Percentiles rank a stretch among this genome's conserved stretches.
phyloP scores from a whole-genome alignment of 2,888 invertebrate species.

The Oscheius sp. region DNA sequence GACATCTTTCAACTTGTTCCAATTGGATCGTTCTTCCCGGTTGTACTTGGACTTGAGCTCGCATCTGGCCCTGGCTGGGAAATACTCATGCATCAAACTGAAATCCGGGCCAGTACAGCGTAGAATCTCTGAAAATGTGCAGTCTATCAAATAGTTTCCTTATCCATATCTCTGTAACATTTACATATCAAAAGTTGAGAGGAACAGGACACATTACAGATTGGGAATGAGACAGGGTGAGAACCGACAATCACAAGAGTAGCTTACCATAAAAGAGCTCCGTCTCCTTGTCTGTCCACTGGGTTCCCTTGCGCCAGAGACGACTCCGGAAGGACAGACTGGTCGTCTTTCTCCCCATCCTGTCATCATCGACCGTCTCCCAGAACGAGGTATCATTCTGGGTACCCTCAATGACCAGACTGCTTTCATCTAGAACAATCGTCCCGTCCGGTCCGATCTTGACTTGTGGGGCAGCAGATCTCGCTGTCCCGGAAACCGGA shows the following conservation, averaged over 20 bases:
- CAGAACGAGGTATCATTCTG: background rate
- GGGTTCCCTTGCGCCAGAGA: conserved; percentile 52
- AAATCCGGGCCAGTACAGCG: conserved; percentile 69
- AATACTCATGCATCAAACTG: conserved; percentile 69
- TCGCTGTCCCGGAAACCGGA: background rate
- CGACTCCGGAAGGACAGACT: conserved; percentile 64
- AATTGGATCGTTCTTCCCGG: conserved; percentile 64
- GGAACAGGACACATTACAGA: too few relatives aligned
- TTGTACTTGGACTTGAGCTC: conserved; percentile 71
- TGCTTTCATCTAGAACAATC: conserved; percentile 63
- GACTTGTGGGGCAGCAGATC: conserved; percentile 43
- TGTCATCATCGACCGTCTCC: conserved; percentile 39
- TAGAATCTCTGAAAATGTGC: conserved; percentile 57
- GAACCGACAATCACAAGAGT: too few relatives aligned
- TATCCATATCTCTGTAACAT: background rate
- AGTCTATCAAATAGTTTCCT: background rate
- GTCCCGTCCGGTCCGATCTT: conserved; percentile 63
- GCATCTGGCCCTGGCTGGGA: conserved; percentile 62
- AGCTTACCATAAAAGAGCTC: conserved; percentile 66
- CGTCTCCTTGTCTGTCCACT: conserved; percentile 64
- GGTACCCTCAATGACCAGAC: conserved; percentile 47
- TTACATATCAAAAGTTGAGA: background rate
- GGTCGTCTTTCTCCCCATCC: conserved; percentile 56
- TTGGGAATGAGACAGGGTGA: too few relatives aligned
- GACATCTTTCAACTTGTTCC: conserved; percentile 48